A percentile compares a stretch with the other conserved stretches of the same genome.
phyloP scores from a whole-genome alignment of 2,113 vertebrate genomes.

The Cephalopterus ornatus region DNA sequence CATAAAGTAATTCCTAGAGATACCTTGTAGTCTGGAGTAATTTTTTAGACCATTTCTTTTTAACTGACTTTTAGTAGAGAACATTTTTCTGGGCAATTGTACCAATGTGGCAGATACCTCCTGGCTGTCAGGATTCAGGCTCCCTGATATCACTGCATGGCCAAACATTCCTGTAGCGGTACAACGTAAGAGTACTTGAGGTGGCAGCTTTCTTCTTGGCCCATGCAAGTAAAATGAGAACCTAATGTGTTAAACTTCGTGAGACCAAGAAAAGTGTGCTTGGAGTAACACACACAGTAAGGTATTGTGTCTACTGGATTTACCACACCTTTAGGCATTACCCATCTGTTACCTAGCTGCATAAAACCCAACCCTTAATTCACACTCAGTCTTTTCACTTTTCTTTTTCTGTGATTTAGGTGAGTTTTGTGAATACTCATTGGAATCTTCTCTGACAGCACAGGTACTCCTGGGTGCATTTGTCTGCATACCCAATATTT shows the following conservation, averaged over 20 bases:
- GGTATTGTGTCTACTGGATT: neutral
- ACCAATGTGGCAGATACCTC: neutral
- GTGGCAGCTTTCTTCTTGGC: neutral
- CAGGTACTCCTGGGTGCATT: neutral
- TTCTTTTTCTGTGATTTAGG: neutral
- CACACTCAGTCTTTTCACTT: neutral
- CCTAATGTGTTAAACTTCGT: neutral
- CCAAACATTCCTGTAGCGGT: neutral
- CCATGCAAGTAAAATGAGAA: neutral
- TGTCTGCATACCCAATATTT: neutral
- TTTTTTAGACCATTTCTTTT: neutral
- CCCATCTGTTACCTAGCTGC: neutral
- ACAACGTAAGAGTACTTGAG: neutral
- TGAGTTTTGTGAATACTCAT: neutral
- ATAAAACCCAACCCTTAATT: neutral
- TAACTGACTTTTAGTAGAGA: neutral
- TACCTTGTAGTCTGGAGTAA: neutral
- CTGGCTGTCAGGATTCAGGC: neutral
- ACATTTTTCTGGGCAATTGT: neutral
- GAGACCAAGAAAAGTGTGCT: neutral
- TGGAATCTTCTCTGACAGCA: neutral
- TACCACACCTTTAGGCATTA: neutral
- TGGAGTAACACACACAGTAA: neutral
- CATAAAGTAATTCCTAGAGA: neutral
- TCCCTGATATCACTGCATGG: neutral